Evolutionary conservation across 2,888 invertebrate genomes (phyloP).

Genomic region (Stenodema calcarata): DNA sequence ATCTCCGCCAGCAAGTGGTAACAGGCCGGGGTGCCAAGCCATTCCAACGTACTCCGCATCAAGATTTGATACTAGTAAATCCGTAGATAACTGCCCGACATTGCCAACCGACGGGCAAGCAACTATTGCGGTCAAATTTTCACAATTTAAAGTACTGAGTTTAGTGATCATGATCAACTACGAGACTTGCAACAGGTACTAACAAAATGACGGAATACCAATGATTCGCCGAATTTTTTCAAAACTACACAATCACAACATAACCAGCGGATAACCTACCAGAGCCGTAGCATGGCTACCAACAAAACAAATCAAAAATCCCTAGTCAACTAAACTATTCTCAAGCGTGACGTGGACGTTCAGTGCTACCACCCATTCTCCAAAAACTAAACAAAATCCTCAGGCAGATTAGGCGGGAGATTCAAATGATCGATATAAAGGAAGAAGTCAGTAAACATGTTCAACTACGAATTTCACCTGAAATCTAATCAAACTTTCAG

Average conservation of each 20-base stretch:
- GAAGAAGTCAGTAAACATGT: no score
- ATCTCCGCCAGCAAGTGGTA: slow-evolving; percentile 81
- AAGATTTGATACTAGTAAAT: slow-evolving; percentile 79
- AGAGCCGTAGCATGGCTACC: background rate
- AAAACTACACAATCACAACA: background rate
- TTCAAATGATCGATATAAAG: background rate
- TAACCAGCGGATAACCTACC: background rate
- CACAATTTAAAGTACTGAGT: background rate
- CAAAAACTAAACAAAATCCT: background rate
- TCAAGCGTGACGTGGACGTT: no score
- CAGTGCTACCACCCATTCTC: no score
- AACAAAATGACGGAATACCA: background rate
- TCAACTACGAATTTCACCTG: no score
- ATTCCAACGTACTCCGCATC: slow-evolving; percentile 73
- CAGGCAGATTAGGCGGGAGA: background rate
- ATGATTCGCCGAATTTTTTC: background rate
- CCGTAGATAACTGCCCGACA: slow-evolving; percentile 85
- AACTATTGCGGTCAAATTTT: slow-evolving; percentile 46
- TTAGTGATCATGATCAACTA: slow-evolving; percentile 32
- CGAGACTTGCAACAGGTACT: background rate
- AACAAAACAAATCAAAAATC: background rate
- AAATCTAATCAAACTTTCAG: no score
- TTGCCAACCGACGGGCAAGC: slow-evolving; percentile 78
- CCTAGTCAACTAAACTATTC: background rate
- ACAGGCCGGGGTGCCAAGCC: slow-evolving; percentile 75